phyloP scores from a whole-genome alignment of 2,113 vertebrate genomes.

The Scomber scombrus region DNA sequence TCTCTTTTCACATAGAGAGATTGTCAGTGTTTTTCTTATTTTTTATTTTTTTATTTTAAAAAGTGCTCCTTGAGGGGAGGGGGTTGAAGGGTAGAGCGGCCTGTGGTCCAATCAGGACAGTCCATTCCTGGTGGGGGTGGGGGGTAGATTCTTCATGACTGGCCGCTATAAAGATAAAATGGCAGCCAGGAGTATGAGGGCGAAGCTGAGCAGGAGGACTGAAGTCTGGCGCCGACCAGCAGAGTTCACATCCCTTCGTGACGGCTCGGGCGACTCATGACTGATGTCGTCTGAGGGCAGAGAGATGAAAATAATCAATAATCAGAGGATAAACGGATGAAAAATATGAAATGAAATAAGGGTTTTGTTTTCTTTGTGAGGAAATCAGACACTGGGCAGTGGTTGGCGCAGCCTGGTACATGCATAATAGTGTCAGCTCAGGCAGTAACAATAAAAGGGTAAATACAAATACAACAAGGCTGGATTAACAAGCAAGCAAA shows the following conservation, averaged over 20 bases:
- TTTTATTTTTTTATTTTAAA: constrained; percentile 43
- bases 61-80: constrained; percentile 86
- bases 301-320: background rate
- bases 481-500: background rate
- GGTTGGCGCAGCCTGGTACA: too few relatives aligned
- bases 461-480: background rate
- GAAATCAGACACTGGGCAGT: background rate
- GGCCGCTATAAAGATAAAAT: constrained; percentile 95
- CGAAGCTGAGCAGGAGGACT: constrained; percentile 87
- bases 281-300: constrained; percentile 91
- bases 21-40: constrained; percentile 71
- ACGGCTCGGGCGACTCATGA: constrained; percentile 96
- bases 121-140: constrained; percentile 40
- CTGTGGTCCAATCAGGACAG: constrained; percentile 72
- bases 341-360: background rate
- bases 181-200: constrained; percentile 91
- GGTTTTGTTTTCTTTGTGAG: background rate
- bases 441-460: too few relatives aligned
- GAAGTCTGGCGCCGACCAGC: constrained; percentile 86
- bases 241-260: constrained; percentile 89
- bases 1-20: constrained; percentile 77
- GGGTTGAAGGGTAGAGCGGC: constrained; percentile 55
- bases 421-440: too few relatives aligned
- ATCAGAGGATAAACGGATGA: background rate
- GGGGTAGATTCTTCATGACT: constrained; percentile 57